phyloP scores from a whole-genome alignment of 1,140 invertebrate genomes.

The Leptopilina boulardi region DNA sequence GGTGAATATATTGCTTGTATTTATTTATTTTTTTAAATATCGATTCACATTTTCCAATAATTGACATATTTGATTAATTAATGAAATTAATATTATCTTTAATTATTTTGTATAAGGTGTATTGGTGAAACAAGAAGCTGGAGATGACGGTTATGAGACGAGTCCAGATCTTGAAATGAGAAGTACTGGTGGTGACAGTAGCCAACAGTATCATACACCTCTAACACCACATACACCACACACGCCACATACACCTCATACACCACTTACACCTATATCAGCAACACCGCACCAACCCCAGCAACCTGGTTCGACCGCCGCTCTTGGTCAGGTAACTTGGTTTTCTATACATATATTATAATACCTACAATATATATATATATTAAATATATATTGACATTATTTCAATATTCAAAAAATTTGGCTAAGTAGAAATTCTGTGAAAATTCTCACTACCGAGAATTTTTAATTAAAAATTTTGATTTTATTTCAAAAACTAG shows the following conservation, averaged over 20 bases:
- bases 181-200: constrained; percentile 75
- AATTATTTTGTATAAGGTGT: constrained; percentile 67
- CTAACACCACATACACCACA: constrained; percentile 78
- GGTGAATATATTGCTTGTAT: too few species aligned
- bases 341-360: not conserved
- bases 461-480: too few species aligned
- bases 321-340: constrained; percentile 70
- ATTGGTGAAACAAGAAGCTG: constrained; percentile 82
- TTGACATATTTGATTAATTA: too few species aligned
- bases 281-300: constrained; percentile 75
- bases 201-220: constrained; percentile 75
- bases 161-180: constrained; percentile 85
- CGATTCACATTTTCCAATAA: too few species aligned
- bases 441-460: too few species aligned
- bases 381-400: not conserved
- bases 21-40: too few species aligned
- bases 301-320: constrained; percentile 71
- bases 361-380: not conserved
- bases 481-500: too few species aligned
- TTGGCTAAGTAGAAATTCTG: too few species aligned
- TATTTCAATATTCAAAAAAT: not conserved
- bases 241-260: constrained; percentile 77
- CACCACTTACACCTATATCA: constrained; percentile 75
- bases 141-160: constrained; percentile 92
- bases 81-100: too few species aligned